phyloP scores from a whole-genome alignment of 2,797 vertebrate species.

The Sebastolobus alascanus region DNA sequence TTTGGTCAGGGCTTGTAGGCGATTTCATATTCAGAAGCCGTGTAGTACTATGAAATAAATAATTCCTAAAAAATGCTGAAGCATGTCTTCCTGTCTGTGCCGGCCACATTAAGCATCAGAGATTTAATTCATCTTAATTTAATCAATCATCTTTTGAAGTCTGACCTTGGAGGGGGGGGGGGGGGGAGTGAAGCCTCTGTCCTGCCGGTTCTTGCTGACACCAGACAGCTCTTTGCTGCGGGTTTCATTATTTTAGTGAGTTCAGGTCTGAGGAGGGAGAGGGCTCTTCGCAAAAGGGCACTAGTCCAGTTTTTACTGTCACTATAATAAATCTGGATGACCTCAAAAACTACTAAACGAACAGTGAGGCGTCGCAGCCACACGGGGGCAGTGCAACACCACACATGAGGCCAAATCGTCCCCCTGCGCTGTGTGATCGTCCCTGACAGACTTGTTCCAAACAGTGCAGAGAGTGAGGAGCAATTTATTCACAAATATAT shows the following conservation, averaged over 20 bases:
- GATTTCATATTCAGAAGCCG: conserved; percentile 56
- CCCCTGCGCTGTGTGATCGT: conserved; percentile 17
- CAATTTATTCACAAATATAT: conserved; percentile 44
- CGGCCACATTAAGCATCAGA: conserved; percentile 37
- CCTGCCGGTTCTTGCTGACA: conserved; percentile 72
- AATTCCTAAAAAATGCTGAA: conserved; percentile 57
- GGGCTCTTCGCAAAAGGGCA: conserved; percentile 76
- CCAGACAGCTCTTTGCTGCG: conserved; percentile 65
- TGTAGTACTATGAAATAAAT: conserved; percentile 74
- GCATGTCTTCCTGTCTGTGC: conserved; percentile 42
- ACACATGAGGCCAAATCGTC: conserved; percentile 51
- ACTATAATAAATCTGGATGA: conserved; percentile 84
- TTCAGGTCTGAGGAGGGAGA: conserved; percentile 64
- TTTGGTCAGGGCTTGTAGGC: conserved; percentile 39
- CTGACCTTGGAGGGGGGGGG: conserved; percentile 64
- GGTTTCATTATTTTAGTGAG: conserved; percentile 78
- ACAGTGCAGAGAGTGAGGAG: conserved; percentile 10
- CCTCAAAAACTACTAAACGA: conserved; percentile 67
- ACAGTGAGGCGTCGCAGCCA: conserved; percentile 42
- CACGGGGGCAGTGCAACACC: conserved; percentile 83
- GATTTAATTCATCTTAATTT: conserved; percentile 65
- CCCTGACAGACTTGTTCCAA: conserved; percentile 36
- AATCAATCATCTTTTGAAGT: conserved; percentile 72
- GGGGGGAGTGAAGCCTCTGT: conserved; percentile 37
- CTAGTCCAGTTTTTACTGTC: conserved; percentile 79